These are phyloP conservation scores for Bombyx huttoni DNA, from an alignment of 2,888 invertebrate genomes.

Conservation along the genomic window DNA sequence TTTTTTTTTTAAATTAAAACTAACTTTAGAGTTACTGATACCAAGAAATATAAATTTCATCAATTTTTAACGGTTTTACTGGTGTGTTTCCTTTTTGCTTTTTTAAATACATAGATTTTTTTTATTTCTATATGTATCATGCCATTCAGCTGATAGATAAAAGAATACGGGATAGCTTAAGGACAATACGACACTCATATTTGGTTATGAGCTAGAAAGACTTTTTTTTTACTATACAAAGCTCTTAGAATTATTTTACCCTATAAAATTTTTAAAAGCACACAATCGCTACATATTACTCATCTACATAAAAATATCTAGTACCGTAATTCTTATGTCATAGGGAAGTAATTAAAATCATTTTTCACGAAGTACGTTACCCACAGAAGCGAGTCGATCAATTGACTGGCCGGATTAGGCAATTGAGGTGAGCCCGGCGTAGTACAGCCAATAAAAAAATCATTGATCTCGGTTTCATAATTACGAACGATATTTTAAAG, in stretches of 20 bases:
- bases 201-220: no score
- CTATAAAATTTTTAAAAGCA: neutral
- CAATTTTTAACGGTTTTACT: no score
- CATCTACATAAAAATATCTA: neutral
- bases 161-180: no score
- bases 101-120: no score
- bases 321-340: neutral
- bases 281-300: neutral
- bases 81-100: no score
- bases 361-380: neutral
- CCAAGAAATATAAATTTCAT: no score
- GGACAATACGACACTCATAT: no score
- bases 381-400: neutral
- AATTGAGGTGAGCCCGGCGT: neutral
- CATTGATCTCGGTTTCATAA: constrained; percentile 11
- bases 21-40: no score
- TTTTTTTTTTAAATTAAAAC: no score
- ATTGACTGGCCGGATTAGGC: neutral
- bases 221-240: no score
- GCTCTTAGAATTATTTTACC: neutral
- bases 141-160: no score
- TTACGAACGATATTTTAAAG: constrained; percentile 7
- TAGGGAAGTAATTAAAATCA: neutral
- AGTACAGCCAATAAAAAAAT: constrained; percentile 4
- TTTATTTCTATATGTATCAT: no score